Conservation (phyloP, 2,888 invertebrate species). For the Spilarctia lutea region DNA sequence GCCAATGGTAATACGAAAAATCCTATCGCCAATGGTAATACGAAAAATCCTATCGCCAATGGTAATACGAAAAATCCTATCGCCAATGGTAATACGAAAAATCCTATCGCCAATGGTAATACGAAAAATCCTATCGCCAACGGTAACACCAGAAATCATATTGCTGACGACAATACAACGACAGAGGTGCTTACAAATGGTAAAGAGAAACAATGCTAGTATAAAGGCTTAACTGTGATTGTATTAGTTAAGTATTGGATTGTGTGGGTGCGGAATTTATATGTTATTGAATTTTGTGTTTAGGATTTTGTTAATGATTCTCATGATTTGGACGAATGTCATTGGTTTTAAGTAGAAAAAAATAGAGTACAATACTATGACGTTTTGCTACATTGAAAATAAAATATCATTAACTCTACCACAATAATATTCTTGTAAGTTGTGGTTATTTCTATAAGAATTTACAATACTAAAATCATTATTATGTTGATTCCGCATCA, state of each 20-base stretch:
- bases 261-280: slow-evolving; percentile 4
- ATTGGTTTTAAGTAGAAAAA: neutral
- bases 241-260: slow-evolving; percentile 16
- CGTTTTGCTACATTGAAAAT: no score
- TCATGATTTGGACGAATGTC: neutral
- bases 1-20: neutral
- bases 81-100: slow-evolving; percentile 19
- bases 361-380: no score
- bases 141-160: neutral
- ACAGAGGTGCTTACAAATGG: slow-evolving; percentile 46
- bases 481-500: no score
- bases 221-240: slow-evolving; percentile 48
- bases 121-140: neutral
- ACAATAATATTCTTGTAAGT: no score
- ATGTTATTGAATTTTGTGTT: slow-evolving; percentile 29
- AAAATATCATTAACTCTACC: no score
- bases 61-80: neutral
- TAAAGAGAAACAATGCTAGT: slow-evolving; percentile 74
- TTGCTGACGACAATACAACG: slow-evolving; percentile 7
- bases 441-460: no score
- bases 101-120: no score
- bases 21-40: no score
- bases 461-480: no score
- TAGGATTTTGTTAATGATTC: slow-evolving; percentile 16
- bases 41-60: neutral